A percentile compares a stretch with the other conserved stretches of the same genome.
Conservation (phyloP, 2,888 invertebrate species). For the Blomia tropicalis region DNA sequence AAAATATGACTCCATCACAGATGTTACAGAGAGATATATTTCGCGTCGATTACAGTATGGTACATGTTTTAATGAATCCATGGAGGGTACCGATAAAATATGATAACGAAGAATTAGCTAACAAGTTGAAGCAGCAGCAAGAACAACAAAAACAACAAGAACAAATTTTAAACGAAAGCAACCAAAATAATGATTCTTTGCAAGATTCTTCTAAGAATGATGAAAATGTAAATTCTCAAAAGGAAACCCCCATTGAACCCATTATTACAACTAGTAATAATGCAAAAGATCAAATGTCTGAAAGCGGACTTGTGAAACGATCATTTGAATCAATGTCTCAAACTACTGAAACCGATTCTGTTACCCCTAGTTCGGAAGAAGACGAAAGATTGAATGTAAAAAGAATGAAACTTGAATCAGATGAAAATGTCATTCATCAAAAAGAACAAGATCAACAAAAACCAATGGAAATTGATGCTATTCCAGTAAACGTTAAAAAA, state of each 20-base stretch:
- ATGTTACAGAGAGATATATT: slow-evolving; percentile 51
- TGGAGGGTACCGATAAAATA: slow-evolving; percentile 79
- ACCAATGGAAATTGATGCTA: not conserved
- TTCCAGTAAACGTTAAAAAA: not conserved
- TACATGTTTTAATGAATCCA: slow-evolving; percentile 75
- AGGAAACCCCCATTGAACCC: not conserved
- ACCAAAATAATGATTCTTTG: not conserved
- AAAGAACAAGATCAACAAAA: no score
- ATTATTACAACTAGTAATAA: not conserved
- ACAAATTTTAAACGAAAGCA: not conserved
- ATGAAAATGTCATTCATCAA: not conserved
- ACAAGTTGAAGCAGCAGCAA: not conserved
- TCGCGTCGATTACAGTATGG: slow-evolving; percentile 65
- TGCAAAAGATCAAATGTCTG: not conserved
- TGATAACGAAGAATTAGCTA: slow-evolving; percentile 1
- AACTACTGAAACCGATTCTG: not conserved
- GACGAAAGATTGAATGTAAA: no score
- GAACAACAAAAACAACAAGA: not conserved
- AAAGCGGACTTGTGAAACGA: not conserved
- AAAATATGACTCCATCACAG: not conserved
- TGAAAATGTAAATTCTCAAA: not conserved
- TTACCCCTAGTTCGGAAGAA: not conserved
- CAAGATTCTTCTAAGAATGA: not conserved
- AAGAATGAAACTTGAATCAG: not conserved
- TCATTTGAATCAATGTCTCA: not conserved